A percentile compares a stretch with the other conserved stretches of the same genome.
phyloP scores from a whole-genome alignment of 2,113 vertebrate genomes.

The Chloropsis cyanopogon region DNA sequence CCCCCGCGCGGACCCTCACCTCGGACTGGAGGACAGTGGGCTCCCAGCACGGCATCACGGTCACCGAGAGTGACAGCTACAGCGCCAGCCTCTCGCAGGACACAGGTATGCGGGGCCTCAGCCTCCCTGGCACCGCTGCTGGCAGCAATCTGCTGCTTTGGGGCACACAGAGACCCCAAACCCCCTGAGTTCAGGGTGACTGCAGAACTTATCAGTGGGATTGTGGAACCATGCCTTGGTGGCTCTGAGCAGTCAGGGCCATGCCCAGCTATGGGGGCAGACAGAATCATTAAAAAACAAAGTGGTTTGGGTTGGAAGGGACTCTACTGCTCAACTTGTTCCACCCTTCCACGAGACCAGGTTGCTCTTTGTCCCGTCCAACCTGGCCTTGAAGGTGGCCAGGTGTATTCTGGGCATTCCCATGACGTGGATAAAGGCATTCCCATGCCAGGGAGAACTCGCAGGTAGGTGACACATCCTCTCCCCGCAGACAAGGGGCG shows the following conservation, averaged over 20 bases:
- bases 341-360: not conserved
- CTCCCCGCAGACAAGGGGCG: slow-evolving; percentile 87
- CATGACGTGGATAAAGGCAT: accelerated
- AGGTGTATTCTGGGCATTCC: not conserved
- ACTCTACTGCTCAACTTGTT: not conserved
- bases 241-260: not conserved
- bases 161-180: not conserved
- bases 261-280: not conserved
- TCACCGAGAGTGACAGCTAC: slow-evolving; percentile 98
- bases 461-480: not conserved
- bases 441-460: accelerated
- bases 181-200: accelerated
- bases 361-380: accelerated
- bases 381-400: not conserved
- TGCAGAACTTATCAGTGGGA: accelerated
- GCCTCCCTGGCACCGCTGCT: not conserved
- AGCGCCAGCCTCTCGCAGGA: slow-evolving; percentile 98
- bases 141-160: not conserved
- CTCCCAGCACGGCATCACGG: slow-evolving; percentile 95
- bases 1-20: slow-evolving; percentile 91
- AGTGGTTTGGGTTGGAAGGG: not conserved
- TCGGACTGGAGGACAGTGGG: slow-evolving; percentile 97
- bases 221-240: accelerated
- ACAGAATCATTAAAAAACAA: not conserved
- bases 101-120: slow-evolving; percentile 77